These are phyloP conservation scores for Caenorhabditis brenneri DNA, from an alignment of 1,140 invertebrate genomes.

Conservation along the genomic window DNA sequence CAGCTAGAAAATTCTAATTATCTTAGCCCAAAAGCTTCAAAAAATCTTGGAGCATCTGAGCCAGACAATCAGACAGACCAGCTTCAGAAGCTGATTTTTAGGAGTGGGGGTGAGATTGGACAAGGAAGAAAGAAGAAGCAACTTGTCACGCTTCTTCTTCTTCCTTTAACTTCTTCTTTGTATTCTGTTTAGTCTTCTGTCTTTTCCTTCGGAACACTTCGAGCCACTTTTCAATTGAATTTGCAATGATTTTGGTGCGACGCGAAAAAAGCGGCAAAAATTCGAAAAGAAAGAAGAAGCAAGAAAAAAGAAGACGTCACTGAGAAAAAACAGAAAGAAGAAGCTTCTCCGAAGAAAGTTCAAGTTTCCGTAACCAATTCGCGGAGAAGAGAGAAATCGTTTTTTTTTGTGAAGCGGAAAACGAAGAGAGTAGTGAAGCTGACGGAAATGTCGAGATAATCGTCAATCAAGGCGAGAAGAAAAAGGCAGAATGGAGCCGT, in stretches of 20 bases:
- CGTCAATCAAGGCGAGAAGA: slow-evolving; percentile 35
- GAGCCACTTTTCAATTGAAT: slow-evolving; percentile 38
- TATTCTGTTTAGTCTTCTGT: neutral
- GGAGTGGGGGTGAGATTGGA: neutral
- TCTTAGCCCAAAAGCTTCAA: no score
- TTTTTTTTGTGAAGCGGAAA: slow-evolving; percentile 1
- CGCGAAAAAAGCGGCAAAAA: neutral
- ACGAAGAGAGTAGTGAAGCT: slow-evolving; percentile 12
- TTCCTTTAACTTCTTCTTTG: neutral
- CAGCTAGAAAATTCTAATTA: no score
- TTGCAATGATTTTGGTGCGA: slow-evolving; percentile 37
- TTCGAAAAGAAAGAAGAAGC: neutral
- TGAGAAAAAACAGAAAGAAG: neutral
- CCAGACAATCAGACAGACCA: neutral
- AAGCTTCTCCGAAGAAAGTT: slow-evolving; percentile 1
- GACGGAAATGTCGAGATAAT: slow-evolving; percentile 42
- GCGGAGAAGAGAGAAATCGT: neutral
- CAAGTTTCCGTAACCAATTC: slow-evolving; percentile 42
- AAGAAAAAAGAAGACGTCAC: slow-evolving; percentile 10
- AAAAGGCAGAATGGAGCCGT: slow-evolving; percentile 27
- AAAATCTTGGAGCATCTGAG: neutral
- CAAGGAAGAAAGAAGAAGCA: neutral
- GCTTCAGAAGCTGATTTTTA: neutral
- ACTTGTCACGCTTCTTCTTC: slow-evolving; percentile 25
- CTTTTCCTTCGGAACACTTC: slow-evolving; percentile 12